Evolutionary conservation across 2,797 vertebrate genomes (phyloP).

Genomic region (Gymnothorax javanicus): DNA sequence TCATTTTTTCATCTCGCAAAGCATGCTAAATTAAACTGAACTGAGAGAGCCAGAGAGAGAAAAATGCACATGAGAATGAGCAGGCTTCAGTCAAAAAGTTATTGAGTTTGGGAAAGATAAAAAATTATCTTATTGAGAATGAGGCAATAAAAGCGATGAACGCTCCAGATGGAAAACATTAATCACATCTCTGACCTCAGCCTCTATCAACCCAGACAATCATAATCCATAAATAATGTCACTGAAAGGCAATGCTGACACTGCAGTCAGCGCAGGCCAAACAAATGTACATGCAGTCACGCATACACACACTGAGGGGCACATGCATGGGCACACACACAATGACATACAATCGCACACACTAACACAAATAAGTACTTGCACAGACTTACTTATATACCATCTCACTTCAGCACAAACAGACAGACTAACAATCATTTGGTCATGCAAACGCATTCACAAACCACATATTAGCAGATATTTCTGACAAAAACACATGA

Average conservation of each 20-base stretch:
- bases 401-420: not conserved
- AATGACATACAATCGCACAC: not conserved
- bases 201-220: not conserved
- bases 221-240: conserved; percentile 7
- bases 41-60: not conserved
- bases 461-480: not conserved
- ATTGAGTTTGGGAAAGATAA: not conserved
- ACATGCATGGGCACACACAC: conserved; percentile 14
- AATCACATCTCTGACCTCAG: not conserved
- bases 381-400: not conserved
- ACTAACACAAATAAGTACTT: not conserved
- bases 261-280: not conserved
- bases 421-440: not conserved
- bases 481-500: not conserved
- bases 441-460: not conserved
- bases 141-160: not conserved
- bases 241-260: not conserved
- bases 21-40: not conserved
- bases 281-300: not conserved
- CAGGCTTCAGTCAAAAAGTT: not conserved
- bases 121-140: not conserved
- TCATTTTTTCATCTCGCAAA: not conserved
- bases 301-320: not conserved
- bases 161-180: not conserved
- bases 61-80: not conserved